phyloP scores from a whole-genome alignment of 1,140 invertebrate genomes.

The Sycobia sp. region DNA sequence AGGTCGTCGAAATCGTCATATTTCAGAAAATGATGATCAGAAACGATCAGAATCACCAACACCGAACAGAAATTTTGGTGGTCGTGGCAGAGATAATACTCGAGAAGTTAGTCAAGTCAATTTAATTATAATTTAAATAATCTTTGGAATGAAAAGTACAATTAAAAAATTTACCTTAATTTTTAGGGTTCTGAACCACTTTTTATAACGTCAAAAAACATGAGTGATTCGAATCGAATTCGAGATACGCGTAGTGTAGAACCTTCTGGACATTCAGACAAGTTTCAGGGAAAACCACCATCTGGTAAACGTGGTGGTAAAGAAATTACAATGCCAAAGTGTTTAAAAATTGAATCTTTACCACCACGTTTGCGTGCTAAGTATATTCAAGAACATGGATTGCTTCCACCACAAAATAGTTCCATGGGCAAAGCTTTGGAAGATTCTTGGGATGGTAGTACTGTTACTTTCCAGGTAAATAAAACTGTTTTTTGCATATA shows the following conservation, averaged over 20 bases:
- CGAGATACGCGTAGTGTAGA: conserved; percentile 65
- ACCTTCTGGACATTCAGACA: conserved; percentile 55
- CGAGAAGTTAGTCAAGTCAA: conserved; percentile 52
- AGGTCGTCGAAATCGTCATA: conserved; percentile 50
- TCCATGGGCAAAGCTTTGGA: conserved; percentile 50
- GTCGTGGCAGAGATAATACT: conserved; percentile 46
- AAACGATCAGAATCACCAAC: conserved; percentile 56
- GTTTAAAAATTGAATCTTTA: conserved; percentile 58
- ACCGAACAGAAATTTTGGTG: conserved; percentile 47
- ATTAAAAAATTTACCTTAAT: neutral
- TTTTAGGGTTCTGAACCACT: conserved; percentile 62
- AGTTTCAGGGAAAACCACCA: conserved; percentile 63
- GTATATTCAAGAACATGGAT: conserved; percentile 61
- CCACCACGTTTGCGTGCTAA: conserved; percentile 64
- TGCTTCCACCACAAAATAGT: conserved; percentile 46
- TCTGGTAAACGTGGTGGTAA: conserved; percentile 59
- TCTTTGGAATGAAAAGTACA: too few species aligned
- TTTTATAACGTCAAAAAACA: conserved; percentile 46
- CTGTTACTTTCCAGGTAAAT: conserved; percentile 58
- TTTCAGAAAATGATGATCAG: conserved; percentile 51
- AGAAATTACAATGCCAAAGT: conserved; percentile 54
- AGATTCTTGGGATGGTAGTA: conserved; percentile 62
- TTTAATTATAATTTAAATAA: too few species aligned
- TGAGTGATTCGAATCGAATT: conserved; percentile 53
- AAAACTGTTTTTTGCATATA: neutral